Conservation (phyloP, 1,140 invertebrate genomes). For the Eueides isabella region DNA sequence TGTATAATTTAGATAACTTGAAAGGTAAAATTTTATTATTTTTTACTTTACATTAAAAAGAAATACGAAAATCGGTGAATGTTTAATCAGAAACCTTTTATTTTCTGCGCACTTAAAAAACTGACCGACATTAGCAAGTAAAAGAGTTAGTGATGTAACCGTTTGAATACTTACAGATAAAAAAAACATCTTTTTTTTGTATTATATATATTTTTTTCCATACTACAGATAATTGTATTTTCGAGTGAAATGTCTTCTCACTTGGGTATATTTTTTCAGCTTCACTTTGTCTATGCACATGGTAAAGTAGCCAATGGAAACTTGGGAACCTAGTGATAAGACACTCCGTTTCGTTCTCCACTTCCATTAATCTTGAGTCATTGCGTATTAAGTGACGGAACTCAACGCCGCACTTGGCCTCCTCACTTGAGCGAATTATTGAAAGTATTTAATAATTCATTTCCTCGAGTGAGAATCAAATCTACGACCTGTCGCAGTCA, state of each 20-base stretch:
- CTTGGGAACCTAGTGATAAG: neutral
- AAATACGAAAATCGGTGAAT: neutral
- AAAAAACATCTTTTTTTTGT: neutral
- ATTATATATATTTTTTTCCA: neutral
- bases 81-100: neutral
- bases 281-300: neutral
- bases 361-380: no score
- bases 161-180: neutral
- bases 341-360: neutral
- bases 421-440: no score
- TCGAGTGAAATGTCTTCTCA: no score
- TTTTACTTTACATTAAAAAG: neutral
- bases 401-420: no score
- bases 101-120: constrained; percentile 24
- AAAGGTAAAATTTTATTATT: neutral
- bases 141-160: constrained; percentile 25
- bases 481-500: no score
- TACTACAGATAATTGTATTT: no score
- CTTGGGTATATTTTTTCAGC: neutral
- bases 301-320: neutral
- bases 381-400: no score
- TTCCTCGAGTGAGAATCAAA: no score
- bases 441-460: no score
- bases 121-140: constrained; percentile 28
- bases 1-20: no score